phyloP scores from a whole-genome alignment of 2,113 vertebrate genomes.

The Urocolius indicus region DNA sequence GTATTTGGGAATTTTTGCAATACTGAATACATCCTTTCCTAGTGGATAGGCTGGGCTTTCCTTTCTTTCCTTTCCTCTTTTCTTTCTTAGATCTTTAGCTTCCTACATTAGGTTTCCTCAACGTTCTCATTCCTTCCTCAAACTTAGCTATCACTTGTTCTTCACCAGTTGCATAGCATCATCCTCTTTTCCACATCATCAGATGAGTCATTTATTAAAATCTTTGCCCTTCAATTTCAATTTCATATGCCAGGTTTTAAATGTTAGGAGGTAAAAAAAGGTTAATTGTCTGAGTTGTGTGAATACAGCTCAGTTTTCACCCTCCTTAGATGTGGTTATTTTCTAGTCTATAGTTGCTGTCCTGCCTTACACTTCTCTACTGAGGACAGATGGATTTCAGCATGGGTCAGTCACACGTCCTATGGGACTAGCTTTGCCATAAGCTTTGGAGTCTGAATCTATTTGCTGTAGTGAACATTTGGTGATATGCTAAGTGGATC shows the following conservation, averaged over 20 bases:
- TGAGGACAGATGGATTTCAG: neutral
- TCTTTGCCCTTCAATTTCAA: neutral
- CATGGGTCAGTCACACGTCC: neutral
- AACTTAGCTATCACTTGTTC: neutral
- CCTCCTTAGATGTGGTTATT: neutral
- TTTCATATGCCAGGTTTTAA: neutral
- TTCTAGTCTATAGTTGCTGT: neutral
- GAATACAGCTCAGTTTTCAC: neutral
- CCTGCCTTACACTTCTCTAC: neutral
- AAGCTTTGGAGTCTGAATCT: neutral
- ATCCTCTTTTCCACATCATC: neutral
- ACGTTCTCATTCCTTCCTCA: neutral
- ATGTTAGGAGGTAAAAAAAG: neutral
- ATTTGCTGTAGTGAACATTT: neutral
- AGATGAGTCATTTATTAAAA: neutral
- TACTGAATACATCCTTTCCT: neutral
- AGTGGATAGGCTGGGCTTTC: neutral
- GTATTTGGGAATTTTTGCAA: neutral
- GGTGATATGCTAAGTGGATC: neutral
- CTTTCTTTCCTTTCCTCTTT: neutral
- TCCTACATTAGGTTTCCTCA: neutral
- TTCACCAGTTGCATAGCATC: neutral
- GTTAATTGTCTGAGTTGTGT: neutral
- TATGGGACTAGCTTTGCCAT: neutral
- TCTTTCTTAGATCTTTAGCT: neutral